Base-by-base conservation (phyloP, 2,113 vertebrate species). In the Chascanopsetta lugubris region DNA sequence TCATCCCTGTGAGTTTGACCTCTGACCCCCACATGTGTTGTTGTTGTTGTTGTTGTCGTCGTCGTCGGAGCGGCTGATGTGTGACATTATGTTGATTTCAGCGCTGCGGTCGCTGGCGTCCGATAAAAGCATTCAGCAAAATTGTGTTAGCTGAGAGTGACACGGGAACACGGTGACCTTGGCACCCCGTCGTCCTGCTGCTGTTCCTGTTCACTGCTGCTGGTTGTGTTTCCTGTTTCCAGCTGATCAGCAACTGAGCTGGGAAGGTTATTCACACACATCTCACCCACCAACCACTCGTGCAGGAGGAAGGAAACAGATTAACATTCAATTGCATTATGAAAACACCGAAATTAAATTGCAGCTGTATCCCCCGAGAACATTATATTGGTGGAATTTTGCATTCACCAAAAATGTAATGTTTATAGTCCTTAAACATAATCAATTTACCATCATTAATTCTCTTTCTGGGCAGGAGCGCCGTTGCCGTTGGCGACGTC, bases 81-180 rank as follows among this genome's bases (percentile, higher is more conserved):
- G 12, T 15, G 13, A 46, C 17, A 22, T 54, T 9, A 18, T 22
- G 26, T 24, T 13, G 13, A 38, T 47, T 61, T 24, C 13, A 13
- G 22, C 18, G 40, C 27, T 32, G 24, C 5, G 43, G 34, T 15
- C 34, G 7, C 12, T 13, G 12, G 21, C 2, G 17, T 11, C 6
- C 15, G 15, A 50, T 43, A 43, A 50, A 38, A 51, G 29, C 58
- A 18, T 72, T 50, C 45, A 26, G 45, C 34, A 49, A 26, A 20
- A 32, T 29, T 6, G 6, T 26, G 17, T 43, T 21, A 17, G 15
- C 60, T 63, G 51, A 58, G 50, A 57, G 15, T 15, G 6, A n/a
- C n/a, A n/a, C n/a, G n/a, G n/a, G 34, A 36, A 13, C 34, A 15
- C 34, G 0, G 12, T 42, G 42, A 43, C 25, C 17, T 4, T 18